These are phyloP conservation scores for Keiferia lycopersicella DNA, from an alignment of 2,888 invertebrate species.

Conservation along the genomic window DNA sequence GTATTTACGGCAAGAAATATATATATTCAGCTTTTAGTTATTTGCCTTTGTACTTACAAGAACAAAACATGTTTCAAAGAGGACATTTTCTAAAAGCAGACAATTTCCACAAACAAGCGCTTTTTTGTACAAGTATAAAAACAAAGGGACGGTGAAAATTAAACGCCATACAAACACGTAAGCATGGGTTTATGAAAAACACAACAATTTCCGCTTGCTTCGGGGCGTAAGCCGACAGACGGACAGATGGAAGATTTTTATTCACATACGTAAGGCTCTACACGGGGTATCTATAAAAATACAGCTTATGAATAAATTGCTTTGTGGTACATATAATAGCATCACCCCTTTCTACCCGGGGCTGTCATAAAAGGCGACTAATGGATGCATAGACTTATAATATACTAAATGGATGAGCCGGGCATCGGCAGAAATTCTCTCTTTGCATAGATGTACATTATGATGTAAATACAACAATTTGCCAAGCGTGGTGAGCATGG, in stretches of 20 bases:
- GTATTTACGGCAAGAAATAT: no score
- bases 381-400: no score
- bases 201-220: constrained; percentile 54
- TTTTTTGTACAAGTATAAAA: constrained; percentile 20
- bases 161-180: constrained; percentile 41
- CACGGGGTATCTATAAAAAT: neutral
- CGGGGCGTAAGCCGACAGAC: constrained; percentile 49
- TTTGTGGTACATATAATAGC: no score
- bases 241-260: constrained; percentile 27
- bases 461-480: no score
- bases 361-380: no score
- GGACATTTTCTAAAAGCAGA: constrained; percentile 6
- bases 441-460: no score
- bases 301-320: no score
- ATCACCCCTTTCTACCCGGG: no score
- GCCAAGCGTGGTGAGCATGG: no score
- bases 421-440: no score
- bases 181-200: constrained; percentile 34
- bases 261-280: neutral
- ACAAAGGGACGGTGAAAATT: constrained; percentile 35
- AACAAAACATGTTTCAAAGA: neutral
- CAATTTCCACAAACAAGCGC: neutral
- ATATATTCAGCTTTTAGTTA: no score
- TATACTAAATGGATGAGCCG: no score
- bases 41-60: neutral